Evolutionary conservation across 2,113 vertebrate species (phyloP), one percentile per base, ranked within the genome.

Genomic region (Ariopsis seemanni): DNA sequence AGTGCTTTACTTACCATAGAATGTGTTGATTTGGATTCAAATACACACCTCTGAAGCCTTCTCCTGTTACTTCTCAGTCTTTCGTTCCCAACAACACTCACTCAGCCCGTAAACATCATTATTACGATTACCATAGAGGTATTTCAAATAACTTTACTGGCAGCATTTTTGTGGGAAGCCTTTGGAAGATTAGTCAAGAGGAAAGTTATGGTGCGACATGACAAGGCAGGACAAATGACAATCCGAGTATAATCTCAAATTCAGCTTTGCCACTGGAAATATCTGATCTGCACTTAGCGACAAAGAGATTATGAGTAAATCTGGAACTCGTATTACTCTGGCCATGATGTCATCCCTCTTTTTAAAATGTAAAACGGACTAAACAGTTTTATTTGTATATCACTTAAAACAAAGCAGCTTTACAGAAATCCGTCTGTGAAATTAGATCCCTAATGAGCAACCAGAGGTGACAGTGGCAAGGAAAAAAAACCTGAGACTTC

Each of bases 131-230:
- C 93, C 74, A 87, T 85, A 80, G 50, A 77, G 52, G 75, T 67
- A 65, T 88, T 92, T 93, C 88, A 91, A 92, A 91, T 91, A 90
- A 92, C 89, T 90, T 83, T 86, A 85, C 89, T 87, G 83, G 81
- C 53, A 17, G 90, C 87, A 92, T 87, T 92, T 90, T 87, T 89
- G 52, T 89, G 92, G 91, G 91, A 93, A 91, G 89, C 89, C 53
- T 86, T 87, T 85, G 82, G 83, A 86, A 88, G 91, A 90, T 92
- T 87, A 89, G 85, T 82, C 71, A 63, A 85, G 89, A 83, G 88
- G 88, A 90, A 85, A 90, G 84, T 82, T 82, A 30, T 89, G 90
- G 91, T 91, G 85, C 91, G 91, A 92, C 90, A 92, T 91, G 89
- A 88, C 90, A 90, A 88, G 89, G 86, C 72, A 82, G 88, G 90